A percentile compares a stretch with the other conserved stretches of the same genome.
These are phyloP conservation scores for Vannuccia rotundouncinata DNA, from an alignment of 2,888 invertebrate species.

Conservation along the genomic window DNA sequence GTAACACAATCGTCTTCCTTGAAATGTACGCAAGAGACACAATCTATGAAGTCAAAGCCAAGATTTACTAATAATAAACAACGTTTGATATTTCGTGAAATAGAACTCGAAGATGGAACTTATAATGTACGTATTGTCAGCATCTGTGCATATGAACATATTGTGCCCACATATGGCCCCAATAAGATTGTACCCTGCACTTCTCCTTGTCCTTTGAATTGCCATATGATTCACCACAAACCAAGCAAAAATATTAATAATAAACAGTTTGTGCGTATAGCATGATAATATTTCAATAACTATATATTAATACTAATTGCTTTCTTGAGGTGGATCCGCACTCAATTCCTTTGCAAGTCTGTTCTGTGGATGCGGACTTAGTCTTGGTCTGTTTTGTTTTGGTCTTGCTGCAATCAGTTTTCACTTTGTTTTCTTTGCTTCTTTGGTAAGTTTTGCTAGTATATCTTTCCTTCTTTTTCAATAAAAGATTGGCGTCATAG, in stretches of 20 bases:
- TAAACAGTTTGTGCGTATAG: neutral
- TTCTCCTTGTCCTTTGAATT: conserved; percentile 5
- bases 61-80: no score
- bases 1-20: no score
- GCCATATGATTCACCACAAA: conserved; percentile 9
- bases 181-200: neutral
- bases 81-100: no score
- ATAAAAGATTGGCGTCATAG: no score
- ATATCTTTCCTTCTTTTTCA: conserved; percentile 13
- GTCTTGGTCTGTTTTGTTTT: no score
- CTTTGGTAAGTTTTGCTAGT: neutral
- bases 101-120: no score
- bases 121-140: neutral
- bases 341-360: neutral
- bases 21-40: no score
- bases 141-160: conserved; percentile 19
- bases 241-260: neutral
- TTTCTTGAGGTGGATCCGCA: conserved; percentile 11
- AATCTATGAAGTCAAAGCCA: no score
- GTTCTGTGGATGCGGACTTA: neutral
- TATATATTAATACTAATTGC: no score
- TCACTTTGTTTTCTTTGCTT: conserved; percentile 10
- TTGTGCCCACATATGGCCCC: conserved; percentile 22
- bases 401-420: neutral
- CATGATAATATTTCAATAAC: no score